Percentiles rank a stretch among this genome's conserved stretches.
phyloP scores from a whole-genome alignment of 2,888 invertebrate species.

The Habrosyne pyritoides region DNA sequence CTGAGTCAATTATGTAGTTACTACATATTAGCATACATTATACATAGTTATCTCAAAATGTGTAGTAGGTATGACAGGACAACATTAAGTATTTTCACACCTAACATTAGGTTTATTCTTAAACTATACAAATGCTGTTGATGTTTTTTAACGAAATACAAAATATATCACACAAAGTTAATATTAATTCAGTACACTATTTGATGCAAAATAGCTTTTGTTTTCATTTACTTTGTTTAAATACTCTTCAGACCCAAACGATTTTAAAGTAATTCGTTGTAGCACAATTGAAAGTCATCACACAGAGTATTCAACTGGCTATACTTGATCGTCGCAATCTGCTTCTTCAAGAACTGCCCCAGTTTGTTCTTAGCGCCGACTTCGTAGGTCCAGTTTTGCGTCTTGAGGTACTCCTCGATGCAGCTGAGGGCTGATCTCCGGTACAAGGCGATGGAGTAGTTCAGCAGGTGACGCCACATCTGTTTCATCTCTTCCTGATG shows the following conservation, averaged over 20 bases:
- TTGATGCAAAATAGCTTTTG: too few species aligned
- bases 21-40: too few species aligned
- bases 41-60: too few species aligned
- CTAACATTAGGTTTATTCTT: too few species aligned
- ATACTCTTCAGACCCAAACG: not conserved
- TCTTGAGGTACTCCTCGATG: conserved; percentile 25
- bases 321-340: conserved; percentile 30
- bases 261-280: conserved; percentile 33
- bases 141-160: too few species aligned
- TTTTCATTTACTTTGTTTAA: too few species aligned
- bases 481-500: conserved; percentile 38
- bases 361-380: conserved; percentile 20
- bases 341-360: conserved; percentile 24
- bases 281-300: conserved; percentile 46
- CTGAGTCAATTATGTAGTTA: too few species aligned
- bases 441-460: conserved; percentile 26
- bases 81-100: too few species aligned
- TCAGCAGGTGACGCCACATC: conserved; percentile 45
- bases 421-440: conserved; percentile 30
- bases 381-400: conserved; percentile 11
- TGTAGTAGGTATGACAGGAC: too few species aligned
- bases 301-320: conserved; percentile 43
- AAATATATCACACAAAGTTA: too few species aligned
- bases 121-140: too few species aligned
- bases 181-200: too few species aligned